Base-by-base conservation (phyloP, 2,113 vertebrate genomes). In the Opisthocomus hoazin region DNA sequence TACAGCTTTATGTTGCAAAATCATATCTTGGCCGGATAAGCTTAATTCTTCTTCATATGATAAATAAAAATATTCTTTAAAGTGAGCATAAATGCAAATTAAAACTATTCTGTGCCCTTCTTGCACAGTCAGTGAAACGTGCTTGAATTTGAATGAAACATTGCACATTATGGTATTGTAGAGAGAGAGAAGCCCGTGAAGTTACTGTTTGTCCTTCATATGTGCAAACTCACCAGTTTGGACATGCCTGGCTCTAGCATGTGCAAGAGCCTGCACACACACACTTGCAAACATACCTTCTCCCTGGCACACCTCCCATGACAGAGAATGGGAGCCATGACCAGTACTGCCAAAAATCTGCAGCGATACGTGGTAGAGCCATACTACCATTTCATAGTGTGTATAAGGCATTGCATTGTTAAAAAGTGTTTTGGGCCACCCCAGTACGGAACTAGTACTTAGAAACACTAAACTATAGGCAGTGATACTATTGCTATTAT, bases 381-480 rank as follows among this genome's bases (percentile, higher is more conserved):
- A 4, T 10, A 4, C 78, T 19, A 20, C 20, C 41, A 17, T 50
- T 79, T 65, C 36, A 51, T 37, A 56, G 21, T 0, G 0, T 14
- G 15, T 26, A 18, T n/a, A 56, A 86, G 39, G 16, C 34, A 39
- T 5, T 27, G 10, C 43, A 53, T 16, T 0, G 2, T 29, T 63
- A 80, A 45, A 22, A 76, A 57, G 61, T 18, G 29, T 57, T 91
- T 79, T 53, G 45, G n/a, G 39, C 24, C 41, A 75, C 17, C 17
- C 39, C 10, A 12, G 48, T 14, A 7, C 0, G 12, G 39, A 87
- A 81, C 51, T 51, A 12, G 5, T 68, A 36, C 39, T 86, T 24
- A 53, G 83, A 87, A 91, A 57, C 20, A 27, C 16, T 48, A n/a
- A 36, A n/a, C 34, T 87, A 45, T 37, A 81, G 60, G 36, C 88